Base-by-base conservation (phyloP, 2,888 invertebrate species). In the Halictus ligatus region DNA sequence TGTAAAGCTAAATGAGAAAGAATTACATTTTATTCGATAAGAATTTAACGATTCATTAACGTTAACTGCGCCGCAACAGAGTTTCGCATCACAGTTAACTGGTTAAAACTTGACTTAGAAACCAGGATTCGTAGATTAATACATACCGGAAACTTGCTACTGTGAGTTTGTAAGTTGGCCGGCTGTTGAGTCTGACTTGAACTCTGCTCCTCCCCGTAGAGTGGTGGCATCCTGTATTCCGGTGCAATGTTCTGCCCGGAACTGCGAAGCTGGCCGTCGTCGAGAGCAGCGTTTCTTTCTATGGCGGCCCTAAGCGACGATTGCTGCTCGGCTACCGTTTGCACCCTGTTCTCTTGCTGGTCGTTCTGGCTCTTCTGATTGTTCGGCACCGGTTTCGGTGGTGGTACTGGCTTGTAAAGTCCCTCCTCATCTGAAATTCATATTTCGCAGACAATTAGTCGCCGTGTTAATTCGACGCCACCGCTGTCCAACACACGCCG, bases 141-240 rank as follows among this genome's bases (percentile, higher is more conserved):
- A 74, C 92, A 97, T 96, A 97, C 98, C 94, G 97, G 97, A 95
- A 97, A 98, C 95, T 98, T 97, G 91, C 96, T 97, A 91, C 97
- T 97, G 95, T 98, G 97, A 48, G 97, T 97, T 94, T 97, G 97
- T 29, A 97, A 96, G 90, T 93, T 94, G 73, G 93, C 95, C 93
- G 92, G 95, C 94, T 91, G 95, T 94, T 92, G 95, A 87, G 93
- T 94, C 93, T 92, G 96, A 95, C 93, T 95, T 93, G 95, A 96
- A 93, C 89, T 95, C 92, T 92, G 95, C 93, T 94, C 94, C 84
- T 95, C 95, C 87, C 94, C 95, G 92, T 95, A 95, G 85, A 95
- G 90, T 83, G 94, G 94, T 92, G 94, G 94, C 94, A 94, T 94
- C 90, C 94, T 94, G 94, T 94, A 94, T 90, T 93, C 92, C 82